Percentiles rank a stretch among this genome's conserved stretches.
Evolutionary conservation across 2,797 vertebrate species (phyloP).

Genomic region (Dermochelys coriacea): DNA sequence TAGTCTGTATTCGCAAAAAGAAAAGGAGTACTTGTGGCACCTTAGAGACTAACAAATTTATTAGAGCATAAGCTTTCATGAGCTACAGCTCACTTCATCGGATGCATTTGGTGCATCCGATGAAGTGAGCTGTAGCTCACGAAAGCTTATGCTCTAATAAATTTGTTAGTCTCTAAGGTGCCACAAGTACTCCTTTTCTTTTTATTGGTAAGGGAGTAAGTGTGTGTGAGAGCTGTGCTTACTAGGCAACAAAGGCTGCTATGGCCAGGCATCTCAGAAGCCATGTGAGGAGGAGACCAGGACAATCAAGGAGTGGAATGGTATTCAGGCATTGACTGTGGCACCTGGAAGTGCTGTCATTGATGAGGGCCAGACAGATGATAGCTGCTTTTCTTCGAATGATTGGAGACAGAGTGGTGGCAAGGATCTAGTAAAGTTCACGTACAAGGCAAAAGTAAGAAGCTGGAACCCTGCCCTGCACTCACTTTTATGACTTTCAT

Average conservation of each 20-base stretch:
- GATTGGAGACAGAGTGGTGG: neutral
- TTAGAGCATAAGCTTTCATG: too few relatives aligned
- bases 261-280: neutral
- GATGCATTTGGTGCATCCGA: too few relatives aligned
- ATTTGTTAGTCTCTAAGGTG: too few relatives aligned
- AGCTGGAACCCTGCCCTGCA: neutral
- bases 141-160: too few relatives aligned
- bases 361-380: neutral
- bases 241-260: neutral
- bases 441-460: neutral
- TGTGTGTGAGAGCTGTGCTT: neutral
- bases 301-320: neutral
- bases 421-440: neutral
- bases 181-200: too few relatives aligned
- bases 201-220: neutral
- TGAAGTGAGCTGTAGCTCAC: too few relatives aligned
- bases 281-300: neutral
- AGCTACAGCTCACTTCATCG: too few relatives aligned
- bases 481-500: neutral
- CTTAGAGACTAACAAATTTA: too few relatives aligned
- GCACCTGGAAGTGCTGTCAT: neutral
- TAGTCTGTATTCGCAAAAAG: too few relatives aligned
- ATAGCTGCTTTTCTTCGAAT: neutral
- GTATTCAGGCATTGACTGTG: fast-evolving
- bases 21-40: too few relatives aligned